A percentile compares a stretch with the other conserved stretches of the same genome.
phyloP scores from a whole-genome alignment of 2,797 vertebrate genomes.

The Darevskia nairensis region DNA sequence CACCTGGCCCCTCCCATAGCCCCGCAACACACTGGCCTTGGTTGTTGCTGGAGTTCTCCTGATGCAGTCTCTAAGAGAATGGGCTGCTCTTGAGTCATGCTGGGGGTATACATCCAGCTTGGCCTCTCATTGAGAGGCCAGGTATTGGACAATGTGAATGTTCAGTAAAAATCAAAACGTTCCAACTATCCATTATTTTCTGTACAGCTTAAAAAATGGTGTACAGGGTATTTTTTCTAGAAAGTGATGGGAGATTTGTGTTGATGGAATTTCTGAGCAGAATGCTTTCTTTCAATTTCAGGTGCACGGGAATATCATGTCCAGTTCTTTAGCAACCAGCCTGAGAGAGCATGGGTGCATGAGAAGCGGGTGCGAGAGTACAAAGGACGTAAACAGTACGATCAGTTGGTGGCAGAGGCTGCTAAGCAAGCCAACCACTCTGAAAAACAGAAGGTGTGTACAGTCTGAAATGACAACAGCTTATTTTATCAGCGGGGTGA shows the following conservation, averaged over 20 bases:
- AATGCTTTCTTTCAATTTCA: conserved; percentile 68
- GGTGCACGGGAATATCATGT: conserved; percentile 98
- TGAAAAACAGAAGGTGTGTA: conserved; percentile 93
- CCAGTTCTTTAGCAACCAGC: conserved; percentile 97
- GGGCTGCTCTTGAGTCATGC: background rate
- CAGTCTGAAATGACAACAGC: background rate
- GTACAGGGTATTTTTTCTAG: background rate
- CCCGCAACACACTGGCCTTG: no score
- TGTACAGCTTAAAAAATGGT: background rate
- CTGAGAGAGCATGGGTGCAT: conserved; percentile 96
- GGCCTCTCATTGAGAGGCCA: no score
- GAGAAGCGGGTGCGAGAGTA: conserved; percentile 95
- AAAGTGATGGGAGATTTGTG: background rate
- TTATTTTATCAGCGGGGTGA: background rate
- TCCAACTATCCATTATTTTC: background rate
- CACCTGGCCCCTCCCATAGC: no score
- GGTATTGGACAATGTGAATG: background rate
- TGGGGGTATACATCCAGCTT: no score
- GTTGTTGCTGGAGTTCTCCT: background rate
- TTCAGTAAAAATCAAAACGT: background rate
- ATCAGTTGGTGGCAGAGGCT: conserved; percentile 92
- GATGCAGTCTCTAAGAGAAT: background rate
- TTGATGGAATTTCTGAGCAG: conserved; percentile 44
- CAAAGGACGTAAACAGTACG: conserved; percentile 92
- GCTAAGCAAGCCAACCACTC: conserved; percentile 93